A percentile compares a stretch with the other conserved stretches of the same genome.
Evolutionary conservation across 2,888 invertebrate species (phyloP).

Genomic region (Pyralis farinalis): DNA sequence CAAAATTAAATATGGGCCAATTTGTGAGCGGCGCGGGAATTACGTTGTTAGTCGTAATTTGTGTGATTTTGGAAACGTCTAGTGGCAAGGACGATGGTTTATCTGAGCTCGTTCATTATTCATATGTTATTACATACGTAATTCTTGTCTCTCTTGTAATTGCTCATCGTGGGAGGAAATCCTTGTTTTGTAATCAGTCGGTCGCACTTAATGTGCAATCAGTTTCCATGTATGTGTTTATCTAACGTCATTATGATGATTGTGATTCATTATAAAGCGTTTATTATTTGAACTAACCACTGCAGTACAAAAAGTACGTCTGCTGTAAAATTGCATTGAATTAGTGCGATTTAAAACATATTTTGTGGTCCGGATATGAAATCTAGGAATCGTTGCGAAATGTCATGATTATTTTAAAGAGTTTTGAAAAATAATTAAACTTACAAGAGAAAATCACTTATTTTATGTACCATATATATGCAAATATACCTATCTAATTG

Average conservation of each 20-base stretch:
- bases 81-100: constrained; percentile 27
- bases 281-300: constrained; percentile 42
- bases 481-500: no score
- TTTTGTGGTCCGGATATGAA: constrained; percentile 8
- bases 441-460: no score
- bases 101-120: constrained; percentile 41
- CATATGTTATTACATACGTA: constrained; percentile 61
- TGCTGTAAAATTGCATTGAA: constrained; percentile 8
- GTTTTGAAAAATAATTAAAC: no score
- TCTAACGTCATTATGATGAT: constrained; percentile 60
- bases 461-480: no score
- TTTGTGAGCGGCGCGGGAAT: constrained; percentile 57
- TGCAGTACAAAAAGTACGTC: constrained; percentile 20
- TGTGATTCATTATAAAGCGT: constrained; percentile 71
- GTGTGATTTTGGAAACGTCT: constrained; percentile 40
- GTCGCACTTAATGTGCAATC: constrained; percentile 48
- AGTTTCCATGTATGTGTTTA: constrained; percentile 51
- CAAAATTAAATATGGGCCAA: constrained; percentile 79
- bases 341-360: constrained; percentile 11
- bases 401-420: no score
- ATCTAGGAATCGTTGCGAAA: constrained; percentile 8
- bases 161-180: constrained; percentile 60
- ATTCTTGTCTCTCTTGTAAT: constrained; percentile 63
- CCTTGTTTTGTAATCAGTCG: constrained; percentile 64
- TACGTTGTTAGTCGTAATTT: constrained; percentile 63